Base-by-base conservation (phyloP, 92 coral and sea anemone genomes). In the Desmophyllum pertusum region DNA sequence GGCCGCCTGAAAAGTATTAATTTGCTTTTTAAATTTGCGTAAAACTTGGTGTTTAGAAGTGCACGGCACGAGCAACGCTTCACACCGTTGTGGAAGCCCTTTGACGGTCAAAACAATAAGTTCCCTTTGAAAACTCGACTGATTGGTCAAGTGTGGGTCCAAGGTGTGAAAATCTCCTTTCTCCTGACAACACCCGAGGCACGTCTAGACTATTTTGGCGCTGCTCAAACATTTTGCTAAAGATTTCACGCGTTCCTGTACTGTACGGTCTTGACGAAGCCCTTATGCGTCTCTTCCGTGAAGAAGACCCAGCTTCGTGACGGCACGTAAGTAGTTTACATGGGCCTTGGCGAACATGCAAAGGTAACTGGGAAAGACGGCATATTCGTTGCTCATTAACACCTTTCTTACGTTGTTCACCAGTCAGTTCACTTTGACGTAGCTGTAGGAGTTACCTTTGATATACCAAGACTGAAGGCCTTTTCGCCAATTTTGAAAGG, bases 151-250 rank as follows among this genome's bases (percentile, higher is more conserved):
- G 35, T 65, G 50, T 14, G 75, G 38, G 2, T 35, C 84, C 25
- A 5, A 87, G 87, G 90, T 87, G 90, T 82, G 87, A 81, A 81
- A 75, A 59, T 52, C 63, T 61, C 43, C 86, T n/a, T 33, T 35
- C 36, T 67, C 69, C 43, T 33, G 78, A 51, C 83, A 53, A 76
- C 82, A 68, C 35, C 75, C 72, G 25, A 37, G 25, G 77, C 79
- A 75, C 73, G 83, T 64, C 83, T 52, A 30, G 82, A 87, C 86
- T 29, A 81, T 64, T 67, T 76, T 69, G 70, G 82, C 78, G 73
- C 52, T 31, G 39, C 88, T 66, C 66, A 42, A 67, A 61, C 80
- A 75, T 87, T 87, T 75, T 75, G 73, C 62, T n/a, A 63, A 86
- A 87, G 86, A 35, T 76, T 80, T 81, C 64, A 80, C 86, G 61